These are phyloP conservation scores for Chaenodraco wilsoni DNA, from an alignment of 2,797 vertebrate genomes.

Conservation along the genomic window DNA sequence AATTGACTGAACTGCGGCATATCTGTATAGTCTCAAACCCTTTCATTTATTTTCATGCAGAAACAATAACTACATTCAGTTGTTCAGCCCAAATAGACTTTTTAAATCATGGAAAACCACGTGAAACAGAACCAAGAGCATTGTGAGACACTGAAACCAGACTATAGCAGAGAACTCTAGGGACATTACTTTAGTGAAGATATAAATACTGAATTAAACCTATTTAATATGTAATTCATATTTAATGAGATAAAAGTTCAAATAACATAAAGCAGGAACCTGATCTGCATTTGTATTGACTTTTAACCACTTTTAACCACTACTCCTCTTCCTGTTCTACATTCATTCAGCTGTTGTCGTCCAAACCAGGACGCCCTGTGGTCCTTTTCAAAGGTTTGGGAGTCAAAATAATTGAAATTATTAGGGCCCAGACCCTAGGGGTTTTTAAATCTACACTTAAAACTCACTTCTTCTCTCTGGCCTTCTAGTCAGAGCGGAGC, in stretches of 20 bases:
- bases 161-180: background rate
- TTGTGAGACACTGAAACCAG: background rate
- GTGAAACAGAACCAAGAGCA: background rate
- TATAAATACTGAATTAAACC: no score
- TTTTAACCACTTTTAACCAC: no score
- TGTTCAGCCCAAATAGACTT: background rate
- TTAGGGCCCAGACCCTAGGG: no score
- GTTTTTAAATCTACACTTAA: no score
- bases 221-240: background rate
- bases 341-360: background rate
- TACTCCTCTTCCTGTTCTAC: background rate
- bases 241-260: background rate
- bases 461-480: no score
- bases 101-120: background rate
- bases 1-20: background rate
- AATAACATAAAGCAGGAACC: background rate
- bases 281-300: conserved; percentile 2
- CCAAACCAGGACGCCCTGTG: background rate
- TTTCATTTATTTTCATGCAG: background rate
- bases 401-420: background rate
- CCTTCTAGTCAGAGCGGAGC: no score
- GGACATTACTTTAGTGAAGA: background rate
- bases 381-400: background rate
- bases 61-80: background rate
- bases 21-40: background rate